Conservation (phyloP, 2,113 vertebrate species). For the Caretta caretta region DNA sequence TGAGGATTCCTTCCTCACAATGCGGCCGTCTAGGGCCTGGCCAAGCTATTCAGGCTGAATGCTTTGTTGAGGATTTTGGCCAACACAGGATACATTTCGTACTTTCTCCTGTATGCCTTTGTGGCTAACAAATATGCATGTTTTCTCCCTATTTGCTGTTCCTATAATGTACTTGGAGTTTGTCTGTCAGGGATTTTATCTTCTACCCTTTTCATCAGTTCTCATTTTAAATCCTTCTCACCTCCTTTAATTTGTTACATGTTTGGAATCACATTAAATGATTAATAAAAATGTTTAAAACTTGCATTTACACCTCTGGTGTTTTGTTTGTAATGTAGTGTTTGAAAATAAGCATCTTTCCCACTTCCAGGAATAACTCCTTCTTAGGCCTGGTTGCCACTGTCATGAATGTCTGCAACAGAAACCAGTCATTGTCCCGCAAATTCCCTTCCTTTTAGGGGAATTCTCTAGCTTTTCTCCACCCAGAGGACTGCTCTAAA, state of each 20-base stretch:
- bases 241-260: not conserved
- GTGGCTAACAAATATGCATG: not conserved
- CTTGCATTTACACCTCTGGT: not conserved
- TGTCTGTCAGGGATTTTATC: not conserved
- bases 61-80: not conserved
- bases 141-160: rapidly evolving
- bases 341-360: not conserved
- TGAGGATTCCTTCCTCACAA: not conserved
- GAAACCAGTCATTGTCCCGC: not conserved
- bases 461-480: not conserved
- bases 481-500: not conserved
- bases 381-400: not conserved
- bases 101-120: not conserved
- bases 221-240: not conserved
- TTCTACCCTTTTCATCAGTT: not conserved
- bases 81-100: not conserved
- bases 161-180: not conserved
- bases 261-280: rapidly evolving
- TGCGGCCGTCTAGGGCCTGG: not conserved
- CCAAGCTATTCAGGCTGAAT: not conserved
- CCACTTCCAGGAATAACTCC: not conserved
- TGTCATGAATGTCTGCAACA: not conserved
- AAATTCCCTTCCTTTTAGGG: not conserved
- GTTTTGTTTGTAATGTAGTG: not conserved
- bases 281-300: not conserved